These are phyloP conservation scores for Drosophila leonis DNA, from an alignment of 2,888 invertebrate genomes.

Conservation along the genomic window DNA sequence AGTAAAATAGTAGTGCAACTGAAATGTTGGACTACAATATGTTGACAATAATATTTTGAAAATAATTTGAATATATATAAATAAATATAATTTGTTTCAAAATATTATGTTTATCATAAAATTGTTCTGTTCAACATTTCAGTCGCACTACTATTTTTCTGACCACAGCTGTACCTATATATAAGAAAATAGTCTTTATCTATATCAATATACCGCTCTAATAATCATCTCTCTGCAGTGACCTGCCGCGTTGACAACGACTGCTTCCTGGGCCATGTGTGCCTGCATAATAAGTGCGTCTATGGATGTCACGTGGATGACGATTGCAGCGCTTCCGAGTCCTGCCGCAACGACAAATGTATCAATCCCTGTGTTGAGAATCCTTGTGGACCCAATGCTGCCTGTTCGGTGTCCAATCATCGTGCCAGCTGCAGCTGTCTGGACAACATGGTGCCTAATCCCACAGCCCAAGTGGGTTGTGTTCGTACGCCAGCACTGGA, in stretches of 20 bases:
- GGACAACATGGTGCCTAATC: constrained; percentile 93
- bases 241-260: constrained; percentile 96
- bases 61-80: too few species aligned
- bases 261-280: constrained; percentile 96
- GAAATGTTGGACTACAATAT: too few species aligned
- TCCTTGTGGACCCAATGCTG: constrained; percentile 94
- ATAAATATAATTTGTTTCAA: too few species aligned
- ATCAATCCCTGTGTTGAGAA: constrained; percentile 91
- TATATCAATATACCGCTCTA: too few species aligned
- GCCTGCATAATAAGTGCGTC: constrained; percentile 93
- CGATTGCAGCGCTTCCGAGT: constrained; percentile 94
- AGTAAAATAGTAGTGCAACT: too few species aligned
- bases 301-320: constrained; percentile 94
- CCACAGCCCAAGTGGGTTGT: constrained; percentile 95
- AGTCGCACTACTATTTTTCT: too few species aligned
- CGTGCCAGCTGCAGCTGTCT: constrained; percentile 93
- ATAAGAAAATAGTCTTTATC: background rate
- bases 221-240: constrained; percentile 85
- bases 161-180: too few species aligned
- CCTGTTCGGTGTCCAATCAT: constrained; percentile 92
- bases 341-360: constrained; percentile 93
- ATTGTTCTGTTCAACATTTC: too few species aligned
- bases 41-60: too few species aligned
- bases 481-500: constrained; percentile 91
- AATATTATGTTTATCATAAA: too few species aligned